Percentiles rank a stretch among this genome's conserved stretches.
These are phyloP conservation scores for Ophraella communa DNA, from an alignment of 2,888 invertebrate genomes.

Conservation along the genomic window DNA sequence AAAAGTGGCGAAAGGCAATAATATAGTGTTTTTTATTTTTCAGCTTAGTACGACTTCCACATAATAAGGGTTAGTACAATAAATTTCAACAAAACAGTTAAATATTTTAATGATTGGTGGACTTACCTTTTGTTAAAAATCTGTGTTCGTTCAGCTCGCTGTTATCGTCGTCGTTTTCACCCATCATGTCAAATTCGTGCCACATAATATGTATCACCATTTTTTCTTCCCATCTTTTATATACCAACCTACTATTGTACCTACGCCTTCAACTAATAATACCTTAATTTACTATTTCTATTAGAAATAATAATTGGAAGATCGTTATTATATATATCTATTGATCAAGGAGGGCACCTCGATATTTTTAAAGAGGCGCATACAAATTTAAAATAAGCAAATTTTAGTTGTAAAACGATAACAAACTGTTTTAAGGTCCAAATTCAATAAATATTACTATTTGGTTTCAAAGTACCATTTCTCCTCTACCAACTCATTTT, in stretches of 20 bases:
- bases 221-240: conserved; percentile 37
- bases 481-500: too few species aligned
- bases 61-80: neutral
- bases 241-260: conserved; percentile 21
- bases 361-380: neutral
- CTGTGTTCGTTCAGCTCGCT: conserved; percentile 72
- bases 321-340: conserved; percentile 17
- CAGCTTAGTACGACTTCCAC: too few species aligned
- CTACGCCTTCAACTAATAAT: conserved; percentile 23
- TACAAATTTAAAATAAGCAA: too few species aligned
- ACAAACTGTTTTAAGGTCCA: too few species aligned
- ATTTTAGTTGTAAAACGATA: too few species aligned
- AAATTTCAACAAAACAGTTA: neutral
- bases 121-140: conserved; percentile 75
- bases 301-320: conserved; percentile 30
- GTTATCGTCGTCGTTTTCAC: conserved; percentile 78
- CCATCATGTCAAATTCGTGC: conserved; percentile 57
- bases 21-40: too few species aligned
- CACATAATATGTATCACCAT: conserved; percentile 37
- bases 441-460: too few species aligned
- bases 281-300: conserved; percentile 38
- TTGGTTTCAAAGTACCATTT: too few species aligned
- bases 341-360: neutral
- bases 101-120: neutral
- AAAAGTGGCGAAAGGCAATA: too few species aligned